A percentile compares a stretch with the other conserved stretches of the same genome.
phyloP scores from a whole-genome alignment of 2,797 vertebrate genomes.

The Odontamblyopus lacepedii region DNA sequence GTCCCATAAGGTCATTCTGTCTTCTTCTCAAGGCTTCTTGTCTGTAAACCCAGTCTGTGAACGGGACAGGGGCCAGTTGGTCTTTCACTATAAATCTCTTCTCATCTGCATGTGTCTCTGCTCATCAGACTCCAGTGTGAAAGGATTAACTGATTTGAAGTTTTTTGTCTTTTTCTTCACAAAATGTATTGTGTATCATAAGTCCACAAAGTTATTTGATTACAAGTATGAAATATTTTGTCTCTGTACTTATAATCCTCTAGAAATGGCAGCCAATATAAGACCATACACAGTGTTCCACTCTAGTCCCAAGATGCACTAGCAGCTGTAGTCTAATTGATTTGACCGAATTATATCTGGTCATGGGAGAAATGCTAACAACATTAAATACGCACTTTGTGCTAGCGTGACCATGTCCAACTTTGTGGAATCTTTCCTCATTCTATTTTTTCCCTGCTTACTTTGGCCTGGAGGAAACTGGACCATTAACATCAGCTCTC shows the following conservation, averaged over 20 bases:
- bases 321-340: constrained; percentile 58
- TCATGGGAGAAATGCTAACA: constrained; percentile 66
- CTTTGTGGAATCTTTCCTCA: constrained; percentile 6
- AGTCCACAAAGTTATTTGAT: constrained; percentile 23
- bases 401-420: constrained; percentile 46
- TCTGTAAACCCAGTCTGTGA: constrained; percentile 38
- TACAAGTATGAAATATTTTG: constrained; percentile 10
- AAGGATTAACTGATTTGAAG: constrained; percentile 64
- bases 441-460: constrained; percentile 6
- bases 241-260: constrained; percentile 6
- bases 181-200: constrained; percentile 8
- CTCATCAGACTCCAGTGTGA: constrained; percentile 52
- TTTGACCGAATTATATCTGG: constrained; percentile 52
- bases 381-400: constrained; percentile 44
- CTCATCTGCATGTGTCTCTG: constrained; percentile 36
- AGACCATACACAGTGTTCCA: constrained; percentile 15
- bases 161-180: constrained; percentile 31
- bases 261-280: constrained; percentile 12
- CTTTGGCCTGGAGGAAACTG: constrained; percentile 2
- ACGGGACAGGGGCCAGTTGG: constrained; percentile 45
- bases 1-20: constrained; percentile 59
- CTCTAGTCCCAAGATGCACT: constrained; percentile 26
- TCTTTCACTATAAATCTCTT: constrained; percentile 31
- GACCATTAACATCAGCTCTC: not conserved
- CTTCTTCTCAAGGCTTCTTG: constrained; percentile 30